Percentiles rank a stretch among this genome's conserved stretches.
phyloP scores from a whole-genome alignment of 2,888 invertebrate species.

The Pandemis heparana region DNA sequence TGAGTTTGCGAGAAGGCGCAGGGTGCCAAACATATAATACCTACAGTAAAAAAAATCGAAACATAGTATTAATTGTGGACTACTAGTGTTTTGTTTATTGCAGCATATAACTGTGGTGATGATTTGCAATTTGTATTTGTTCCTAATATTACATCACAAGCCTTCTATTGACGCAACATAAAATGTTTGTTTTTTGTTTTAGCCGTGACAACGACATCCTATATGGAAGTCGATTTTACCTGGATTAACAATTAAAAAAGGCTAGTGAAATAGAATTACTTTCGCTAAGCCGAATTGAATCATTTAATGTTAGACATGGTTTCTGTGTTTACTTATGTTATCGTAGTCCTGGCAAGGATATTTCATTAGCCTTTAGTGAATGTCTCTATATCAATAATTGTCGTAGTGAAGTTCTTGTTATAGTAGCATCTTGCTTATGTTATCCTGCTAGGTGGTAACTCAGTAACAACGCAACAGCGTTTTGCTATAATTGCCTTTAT shows the following conservation, averaged over 20 bases:
- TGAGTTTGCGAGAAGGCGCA: too few relatives aligned
- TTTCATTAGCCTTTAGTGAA: conserved; percentile 24
- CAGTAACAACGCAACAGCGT: too few relatives aligned
- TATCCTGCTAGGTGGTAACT: too few relatives aligned
- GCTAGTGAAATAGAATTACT: conserved; percentile 26
- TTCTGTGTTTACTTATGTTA: conserved; percentile 15
- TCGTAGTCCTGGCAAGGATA: conserved; percentile 16
- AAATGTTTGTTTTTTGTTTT: conserved; percentile 15
- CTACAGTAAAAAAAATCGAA: too few relatives aligned
- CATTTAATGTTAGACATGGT: conserved; percentile 15
- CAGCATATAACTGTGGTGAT: too few relatives aligned
- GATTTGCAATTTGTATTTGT: background rate
- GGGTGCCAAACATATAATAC: too few relatives aligned
- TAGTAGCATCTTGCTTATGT: background rate
- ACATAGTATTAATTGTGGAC: too few relatives aligned
- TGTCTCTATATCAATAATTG: background rate
- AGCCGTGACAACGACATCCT: conserved; percentile 23
- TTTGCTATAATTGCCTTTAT: background rate
- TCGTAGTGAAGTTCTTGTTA: background rate
- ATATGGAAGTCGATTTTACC: conserved; percentile 27
- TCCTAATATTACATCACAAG: background rate
- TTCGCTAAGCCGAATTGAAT: background rate
- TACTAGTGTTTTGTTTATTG: too few relatives aligned
- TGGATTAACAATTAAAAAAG: conserved; percentile 7
- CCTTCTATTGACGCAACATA: background rate